These are phyloP conservation scores for Altica lythri DNA, from an alignment of 2,888 invertebrate species.

Conservation along the genomic window DNA sequence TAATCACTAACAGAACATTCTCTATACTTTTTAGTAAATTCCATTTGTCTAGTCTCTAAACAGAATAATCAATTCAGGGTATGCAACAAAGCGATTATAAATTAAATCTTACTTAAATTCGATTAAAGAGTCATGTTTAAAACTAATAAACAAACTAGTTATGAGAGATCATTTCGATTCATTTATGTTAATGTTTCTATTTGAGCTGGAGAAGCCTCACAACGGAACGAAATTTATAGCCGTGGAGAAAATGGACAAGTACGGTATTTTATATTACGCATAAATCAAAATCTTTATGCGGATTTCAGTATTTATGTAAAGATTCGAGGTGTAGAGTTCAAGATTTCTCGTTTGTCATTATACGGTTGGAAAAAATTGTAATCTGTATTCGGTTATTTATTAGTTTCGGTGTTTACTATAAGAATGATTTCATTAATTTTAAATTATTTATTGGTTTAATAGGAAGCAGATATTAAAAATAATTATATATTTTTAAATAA, in stretches of 20 bases:
- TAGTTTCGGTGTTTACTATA: too few species aligned
- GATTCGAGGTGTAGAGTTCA: conserved; percentile 12
- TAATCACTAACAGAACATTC: too few species aligned
- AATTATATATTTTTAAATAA: too few species aligned
- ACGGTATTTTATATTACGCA: conserved; percentile 7
- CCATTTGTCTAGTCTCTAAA: too few species aligned
- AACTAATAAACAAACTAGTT: conserved; percentile 21
- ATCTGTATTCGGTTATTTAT: too few species aligned
- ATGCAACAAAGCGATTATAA: too few species aligned
- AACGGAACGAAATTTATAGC: conserved; percentile 16
- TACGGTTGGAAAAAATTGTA: too few species aligned
- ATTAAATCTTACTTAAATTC: conserved; percentile 12
- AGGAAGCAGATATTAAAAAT: too few species aligned
- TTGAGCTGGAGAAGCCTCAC: conserved; percentile 19
- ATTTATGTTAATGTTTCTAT: conserved; percentile 29
- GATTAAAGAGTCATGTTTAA: conserved; percentile 14
- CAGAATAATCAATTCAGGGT: too few species aligned
- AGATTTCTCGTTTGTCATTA: conserved; percentile 2
- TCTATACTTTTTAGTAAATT: too few species aligned
- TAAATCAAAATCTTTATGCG: conserved; percentile 9
- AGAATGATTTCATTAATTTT: too few species aligned
- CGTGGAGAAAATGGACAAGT: conserved; percentile 7
- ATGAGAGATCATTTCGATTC: conserved; percentile 19
- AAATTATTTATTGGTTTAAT: too few species aligned
- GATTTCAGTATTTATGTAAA: not conserved